Percentiles rank a stretch among this genome's conserved stretches.
Evolutionary conservation across 1,140 invertebrate species (phyloP).

Genomic region (Drosophila busckii): DNA sequence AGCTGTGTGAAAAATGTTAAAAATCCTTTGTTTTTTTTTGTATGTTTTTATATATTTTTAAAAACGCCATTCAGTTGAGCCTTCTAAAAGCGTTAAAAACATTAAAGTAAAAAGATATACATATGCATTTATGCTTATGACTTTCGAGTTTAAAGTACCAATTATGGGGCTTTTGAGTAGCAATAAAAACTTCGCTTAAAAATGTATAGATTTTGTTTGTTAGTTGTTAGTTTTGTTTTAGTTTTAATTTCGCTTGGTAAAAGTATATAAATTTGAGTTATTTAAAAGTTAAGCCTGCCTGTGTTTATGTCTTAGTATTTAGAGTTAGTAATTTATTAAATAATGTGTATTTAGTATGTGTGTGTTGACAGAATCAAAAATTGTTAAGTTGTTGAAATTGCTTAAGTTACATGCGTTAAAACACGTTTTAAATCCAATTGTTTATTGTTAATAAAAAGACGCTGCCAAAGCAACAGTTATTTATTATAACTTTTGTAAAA

Average conservation of each 20-base stretch:
- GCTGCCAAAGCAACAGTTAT: too few relatives aligned
- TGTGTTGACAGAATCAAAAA: conserved; percentile 15
- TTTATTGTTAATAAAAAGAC: too few relatives aligned
- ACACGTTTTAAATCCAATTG: too few relatives aligned
- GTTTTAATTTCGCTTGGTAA: conserved; percentile 35
- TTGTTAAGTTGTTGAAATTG: too few relatives aligned
- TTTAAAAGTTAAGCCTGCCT: conserved; percentile 36
- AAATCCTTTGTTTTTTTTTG: conserved; percentile 36
- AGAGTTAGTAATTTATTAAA: neutral
- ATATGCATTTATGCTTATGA: conserved; percentile 35
- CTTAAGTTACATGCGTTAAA: too few relatives aligned
- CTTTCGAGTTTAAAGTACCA: conserved; percentile 33
- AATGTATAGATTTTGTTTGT: too few relatives aligned
- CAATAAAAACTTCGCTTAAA: conserved; percentile 61
- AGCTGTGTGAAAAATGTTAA: conserved; percentile 57
- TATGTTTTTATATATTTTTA: conserved; percentile 43
- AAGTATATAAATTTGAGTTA: conserved; percentile 45
- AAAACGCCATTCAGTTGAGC: conserved; percentile 54
- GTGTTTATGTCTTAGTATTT: conserved; percentile 15
- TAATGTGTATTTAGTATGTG: conserved; percentile 2
- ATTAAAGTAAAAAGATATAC: conserved; percentile 66
- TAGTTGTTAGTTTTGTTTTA: too few relatives aligned
- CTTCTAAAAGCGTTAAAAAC: conserved; percentile 74
- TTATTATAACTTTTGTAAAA: too few relatives aligned
- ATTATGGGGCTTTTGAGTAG: conserved; percentile 36